Percentiles rank a stretch among this genome's conserved stretches.
Conservation (phyloP, 2,797 vertebrate genomes). For the Sebastes kiyomatsui region DNA sequence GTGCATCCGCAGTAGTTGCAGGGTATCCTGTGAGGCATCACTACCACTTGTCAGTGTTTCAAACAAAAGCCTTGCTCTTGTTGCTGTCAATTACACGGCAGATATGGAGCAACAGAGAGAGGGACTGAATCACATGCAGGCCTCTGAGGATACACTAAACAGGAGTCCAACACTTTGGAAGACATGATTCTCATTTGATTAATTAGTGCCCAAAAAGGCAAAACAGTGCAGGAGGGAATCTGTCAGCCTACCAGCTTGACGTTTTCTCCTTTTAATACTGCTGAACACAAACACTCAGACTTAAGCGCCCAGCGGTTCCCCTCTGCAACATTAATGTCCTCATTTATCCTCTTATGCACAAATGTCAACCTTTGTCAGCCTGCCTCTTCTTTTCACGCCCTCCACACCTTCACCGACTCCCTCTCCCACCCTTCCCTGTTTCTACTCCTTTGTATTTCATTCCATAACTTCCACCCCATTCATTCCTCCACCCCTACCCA, state of each 20-base stretch:
- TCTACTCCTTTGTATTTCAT: constrained; percentile 42
- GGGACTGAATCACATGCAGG: constrained; percentile 6
- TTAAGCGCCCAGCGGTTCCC: constrained; percentile 62
- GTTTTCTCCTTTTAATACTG: constrained; percentile 55
- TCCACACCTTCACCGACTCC: neutral
- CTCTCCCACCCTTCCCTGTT: constrained; percentile 1
- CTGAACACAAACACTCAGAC: constrained; percentile 50
- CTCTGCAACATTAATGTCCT: constrained; percentile 87
- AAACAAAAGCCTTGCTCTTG: constrained; percentile 35
- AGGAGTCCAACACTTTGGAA: constrained; percentile 19
- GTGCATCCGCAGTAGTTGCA: neutral
- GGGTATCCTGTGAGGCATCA: constrained; percentile 37
- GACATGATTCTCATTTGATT: constrained; percentile 41
- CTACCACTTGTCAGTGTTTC: constrained; percentile 36
- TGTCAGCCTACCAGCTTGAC: constrained; percentile 4
- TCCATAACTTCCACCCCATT: constrained; percentile 34
- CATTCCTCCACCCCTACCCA: constrained; percentile 21
- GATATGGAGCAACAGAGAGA: constrained; percentile 18
- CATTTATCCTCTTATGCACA: constrained; percentile 85
- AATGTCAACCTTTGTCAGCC: constrained; percentile 85
- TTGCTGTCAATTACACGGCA: constrained; percentile 40
- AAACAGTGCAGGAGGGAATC: neutral
- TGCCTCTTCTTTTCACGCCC: constrained; percentile 6
- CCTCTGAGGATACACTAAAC: constrained; percentile 25
- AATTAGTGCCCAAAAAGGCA: constrained; percentile 12